These are phyloP conservation scores for Myiozetetes cayanensis DNA, from an alignment of 2,113 vertebrate genomes.

Conservation along the genomic window DNA sequence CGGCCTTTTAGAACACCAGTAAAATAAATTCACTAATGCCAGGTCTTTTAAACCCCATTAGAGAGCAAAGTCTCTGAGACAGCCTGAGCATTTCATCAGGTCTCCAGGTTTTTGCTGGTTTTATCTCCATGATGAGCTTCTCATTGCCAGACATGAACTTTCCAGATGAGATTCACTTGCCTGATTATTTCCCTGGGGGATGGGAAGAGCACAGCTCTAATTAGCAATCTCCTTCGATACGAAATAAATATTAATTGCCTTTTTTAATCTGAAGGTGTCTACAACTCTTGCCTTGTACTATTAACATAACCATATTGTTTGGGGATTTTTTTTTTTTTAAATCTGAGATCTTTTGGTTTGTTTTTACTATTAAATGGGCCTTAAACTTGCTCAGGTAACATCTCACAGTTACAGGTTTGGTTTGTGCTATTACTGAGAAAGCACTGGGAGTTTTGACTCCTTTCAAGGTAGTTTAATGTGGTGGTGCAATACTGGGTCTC, in stretches of 20 bases:
- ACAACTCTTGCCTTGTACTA: neutral
- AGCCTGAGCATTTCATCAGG: constrained; percentile 24
- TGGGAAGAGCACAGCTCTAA: constrained; percentile 48
- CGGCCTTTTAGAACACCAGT: constrained; percentile 25
- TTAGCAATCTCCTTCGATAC: constrained; percentile 47
- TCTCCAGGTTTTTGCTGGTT: constrained; percentile 4
- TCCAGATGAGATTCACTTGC: constrained; percentile 54
- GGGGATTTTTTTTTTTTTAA: neutral
- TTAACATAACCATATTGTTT: neutral
- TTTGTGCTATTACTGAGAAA: neutral
- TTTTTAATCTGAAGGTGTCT: constrained; percentile 48
- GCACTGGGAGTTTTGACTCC: neutral
- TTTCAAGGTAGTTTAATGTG: neutral
- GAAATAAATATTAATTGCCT: constrained; percentile 67
- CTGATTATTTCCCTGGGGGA: constrained; percentile 58
- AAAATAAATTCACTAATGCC: constrained; percentile 48
- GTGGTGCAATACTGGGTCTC: neutral
- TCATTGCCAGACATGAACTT: constrained; percentile 44
- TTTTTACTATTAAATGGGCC: neutral
- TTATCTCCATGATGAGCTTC: constrained; percentile 24
- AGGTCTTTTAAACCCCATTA: constrained; percentile 50
- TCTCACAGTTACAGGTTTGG: neutral
- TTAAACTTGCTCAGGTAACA: neutral
- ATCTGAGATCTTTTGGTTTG: neutral
- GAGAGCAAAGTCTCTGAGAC: constrained; percentile 12